phyloP scores from a whole-genome alignment of 1,140 invertebrate genomes.

The Neomicropteryx cornuta region DNA sequence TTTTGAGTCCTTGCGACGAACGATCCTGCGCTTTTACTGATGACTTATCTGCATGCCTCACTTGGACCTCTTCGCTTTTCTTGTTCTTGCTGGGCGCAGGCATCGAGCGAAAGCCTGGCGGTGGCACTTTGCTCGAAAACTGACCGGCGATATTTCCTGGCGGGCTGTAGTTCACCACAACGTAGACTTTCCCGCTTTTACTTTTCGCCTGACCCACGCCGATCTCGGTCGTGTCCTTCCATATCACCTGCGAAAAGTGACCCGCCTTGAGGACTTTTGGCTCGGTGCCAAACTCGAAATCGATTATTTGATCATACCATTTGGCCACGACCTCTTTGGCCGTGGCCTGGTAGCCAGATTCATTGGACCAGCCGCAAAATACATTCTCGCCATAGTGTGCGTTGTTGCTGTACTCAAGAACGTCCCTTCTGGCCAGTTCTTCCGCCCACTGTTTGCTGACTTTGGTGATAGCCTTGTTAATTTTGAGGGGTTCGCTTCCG shows the following conservation, averaged over 20 bases:
- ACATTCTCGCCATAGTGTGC: constrained; percentile 46
- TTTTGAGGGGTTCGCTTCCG: constrained; percentile 43
- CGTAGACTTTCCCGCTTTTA: constrained; percentile 41
- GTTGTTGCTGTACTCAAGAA: constrained; percentile 48
- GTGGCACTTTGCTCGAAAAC: constrained; percentile 59
- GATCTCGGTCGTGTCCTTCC: constrained; percentile 60
- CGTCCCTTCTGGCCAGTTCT: constrained; percentile 56
- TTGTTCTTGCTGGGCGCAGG: too few relatives aligned
- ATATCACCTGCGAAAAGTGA: constrained; percentile 66
- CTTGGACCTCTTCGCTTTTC: not conserved
- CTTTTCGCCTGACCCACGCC: constrained; percentile 64
- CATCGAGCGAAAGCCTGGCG: too few relatives aligned
- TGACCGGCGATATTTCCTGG: constrained; percentile 67
- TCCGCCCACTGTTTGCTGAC: constrained; percentile 66
- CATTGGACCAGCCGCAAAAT: constrained; percentile 58
- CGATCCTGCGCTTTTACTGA: too few relatives aligned
- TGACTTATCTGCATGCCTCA: too few relatives aligned
- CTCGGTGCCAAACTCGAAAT: constrained; percentile 48
- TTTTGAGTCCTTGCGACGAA: not conserved
- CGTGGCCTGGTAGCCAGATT: constrained; percentile 49
- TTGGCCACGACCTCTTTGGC: constrained; percentile 52
- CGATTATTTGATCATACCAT: constrained; percentile 58
- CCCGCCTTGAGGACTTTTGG: constrained; percentile 48
- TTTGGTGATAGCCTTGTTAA: constrained; percentile 36
- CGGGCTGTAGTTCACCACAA: constrained; percentile 75